phyloP scores from a whole-genome alignment of 2,797 vertebrate species.

The Semaprochilodus insignis region DNA sequence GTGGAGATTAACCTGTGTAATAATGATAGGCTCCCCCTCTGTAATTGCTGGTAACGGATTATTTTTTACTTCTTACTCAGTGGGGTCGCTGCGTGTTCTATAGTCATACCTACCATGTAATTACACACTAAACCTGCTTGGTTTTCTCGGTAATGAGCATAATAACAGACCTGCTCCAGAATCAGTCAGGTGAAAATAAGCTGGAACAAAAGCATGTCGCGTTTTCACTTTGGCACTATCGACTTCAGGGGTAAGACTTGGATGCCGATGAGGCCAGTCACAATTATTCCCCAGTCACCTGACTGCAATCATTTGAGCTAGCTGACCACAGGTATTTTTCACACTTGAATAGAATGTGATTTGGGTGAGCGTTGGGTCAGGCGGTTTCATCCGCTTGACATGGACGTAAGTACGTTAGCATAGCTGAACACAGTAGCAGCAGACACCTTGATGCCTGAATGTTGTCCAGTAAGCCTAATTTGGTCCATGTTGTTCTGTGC shows the following conservation, averaged over 20 bases:
- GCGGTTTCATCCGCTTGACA: too few relatives aligned
- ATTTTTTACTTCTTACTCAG: background rate
- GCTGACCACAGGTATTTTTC: too few relatives aligned
- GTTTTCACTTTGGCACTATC: background rate
- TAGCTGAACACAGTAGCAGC: too few relatives aligned
- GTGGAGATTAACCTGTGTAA: background rate
- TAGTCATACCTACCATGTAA: slow-evolving; percentile 4
- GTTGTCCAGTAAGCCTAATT: too few relatives aligned
- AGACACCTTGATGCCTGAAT: too few relatives aligned
- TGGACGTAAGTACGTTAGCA: too few relatives aligned
- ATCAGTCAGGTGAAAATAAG: background rate
- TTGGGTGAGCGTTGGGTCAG: too few relatives aligned
- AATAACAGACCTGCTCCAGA: background rate
- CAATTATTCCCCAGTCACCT: too few relatives aligned
- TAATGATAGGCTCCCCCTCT: background rate
- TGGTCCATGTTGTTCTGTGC: background rate
- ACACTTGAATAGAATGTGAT: too few relatives aligned
- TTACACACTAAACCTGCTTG: background rate
- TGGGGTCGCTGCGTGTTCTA: background rate
- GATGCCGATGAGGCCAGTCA: too few relatives aligned
- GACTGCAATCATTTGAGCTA: too few relatives aligned
- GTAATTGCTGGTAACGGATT: background rate
- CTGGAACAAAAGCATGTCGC: background rate
- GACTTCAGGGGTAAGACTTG: too few relatives aligned
- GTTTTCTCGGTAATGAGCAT: slow-evolving; percentile 7